Conservation (phyloP, 53 echinoderm and acorn worm species). For the Astropecten irregularis region DNA sequence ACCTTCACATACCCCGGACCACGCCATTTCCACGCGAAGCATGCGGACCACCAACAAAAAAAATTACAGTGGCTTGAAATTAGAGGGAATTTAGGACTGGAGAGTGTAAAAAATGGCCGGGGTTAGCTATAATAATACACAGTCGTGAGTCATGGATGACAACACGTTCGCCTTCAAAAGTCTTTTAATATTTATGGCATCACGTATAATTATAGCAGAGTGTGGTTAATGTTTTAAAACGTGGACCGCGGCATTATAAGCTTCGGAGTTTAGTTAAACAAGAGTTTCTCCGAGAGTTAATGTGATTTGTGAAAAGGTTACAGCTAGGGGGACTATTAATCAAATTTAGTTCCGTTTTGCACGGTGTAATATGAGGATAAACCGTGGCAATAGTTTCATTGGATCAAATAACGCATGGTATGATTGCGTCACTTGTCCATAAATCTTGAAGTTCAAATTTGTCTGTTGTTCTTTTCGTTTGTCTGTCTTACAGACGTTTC, state of each 20-base stretch:
- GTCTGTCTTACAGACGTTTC: no score
- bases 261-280: no score
- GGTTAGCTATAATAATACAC: neutral
- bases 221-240: neutral
- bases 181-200: slow-evolving; percentile 44
- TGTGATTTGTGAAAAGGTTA: slow-evolving; percentile 4
- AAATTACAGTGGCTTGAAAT: neutral
- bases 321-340: slow-evolving; percentile 3
- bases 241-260: no score
- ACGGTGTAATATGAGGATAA: no score
- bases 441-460: no score
- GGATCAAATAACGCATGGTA: no score
- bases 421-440: no score
- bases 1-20: slow-evolving; percentile 18
- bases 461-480: no score
- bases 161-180: neutral
- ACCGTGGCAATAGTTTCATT: no score
- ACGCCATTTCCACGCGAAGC: slow-evolving; percentile 8
- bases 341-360: no score
- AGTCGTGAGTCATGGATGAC: slow-evolving; percentile 53
- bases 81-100: neutral
- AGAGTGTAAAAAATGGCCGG: slow-evolving; percentile 31
- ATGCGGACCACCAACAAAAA: no score
- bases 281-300: neutral
- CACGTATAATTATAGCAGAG: no score